Evolutionary conservation across 37 sponge, comb jelly and placozoan genomes (phyloP), one percentile per base, ranked within the genome.

Genomic region (Axinella damicornis): DNA sequence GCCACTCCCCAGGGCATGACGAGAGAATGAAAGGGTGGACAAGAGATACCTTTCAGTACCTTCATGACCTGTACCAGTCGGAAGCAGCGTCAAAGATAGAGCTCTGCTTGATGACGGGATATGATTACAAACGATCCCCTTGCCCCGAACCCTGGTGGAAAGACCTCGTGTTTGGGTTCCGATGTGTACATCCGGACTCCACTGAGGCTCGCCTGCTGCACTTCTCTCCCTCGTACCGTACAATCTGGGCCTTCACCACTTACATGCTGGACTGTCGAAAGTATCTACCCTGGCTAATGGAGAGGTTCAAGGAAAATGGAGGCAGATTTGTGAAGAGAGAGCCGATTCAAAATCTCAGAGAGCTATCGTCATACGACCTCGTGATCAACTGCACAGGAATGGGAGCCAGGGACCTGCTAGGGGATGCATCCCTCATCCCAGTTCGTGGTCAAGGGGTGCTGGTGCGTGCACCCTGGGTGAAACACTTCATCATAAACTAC

Each of bases 371-470:
- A 17, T 86, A 89, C 57, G 85, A 86, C 52, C 24, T 95, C 2
- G 84, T 92, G 32, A 58, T 95, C 55, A 95, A 95, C 77, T 95
- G 96, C 79, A 89, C 93, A 24, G 96, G 96, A 60, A 60, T 95
- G 17, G 92, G 86, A 6, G 59, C 95, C 2, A 30, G 69, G 32
- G 61, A 80, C 24, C 75, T 95, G n/a, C 40, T 78, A n/a, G 62
- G 34, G 37, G 93, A 95, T 52, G 14, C 53, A 0, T 28, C 18
- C 12, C 25, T 92, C 28, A 31, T 69, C 1, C 96, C 96, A 27
- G 80, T 78, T 19, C 56, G 80, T 60, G 96, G 96, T 0, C 90
- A 95, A 72, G 53, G 58, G 31, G 81, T 95, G 32, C n/a, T 41
- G 2, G 86, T 95, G 66, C 33, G 57, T 13, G 93, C 93, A 6